Evolutionary conservation across 1,140 invertebrate species (phyloP).

Genomic region (Paralvinella palmiformis): DNA sequence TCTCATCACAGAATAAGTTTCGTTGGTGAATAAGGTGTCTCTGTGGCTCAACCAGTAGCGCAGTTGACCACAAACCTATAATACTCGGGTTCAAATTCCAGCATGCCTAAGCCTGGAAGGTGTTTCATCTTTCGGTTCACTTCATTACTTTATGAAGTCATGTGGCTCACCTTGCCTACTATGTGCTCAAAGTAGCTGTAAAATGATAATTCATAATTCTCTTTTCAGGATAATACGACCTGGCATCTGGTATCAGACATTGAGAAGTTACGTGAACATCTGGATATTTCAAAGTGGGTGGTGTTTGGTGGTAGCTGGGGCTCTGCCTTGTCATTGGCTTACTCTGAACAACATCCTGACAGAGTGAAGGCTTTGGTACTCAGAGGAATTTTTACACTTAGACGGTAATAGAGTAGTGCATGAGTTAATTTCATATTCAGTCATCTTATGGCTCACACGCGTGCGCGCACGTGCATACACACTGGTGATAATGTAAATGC

Average conservation of each 20-base stretch:
- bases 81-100: too few species aligned
- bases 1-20: too few species aligned
- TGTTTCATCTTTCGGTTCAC: too few species aligned
- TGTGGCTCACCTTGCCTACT: too few species aligned
- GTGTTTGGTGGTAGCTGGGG: conserved; percentile 50
- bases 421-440: neutral
- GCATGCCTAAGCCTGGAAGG: too few species aligned
- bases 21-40: too few species aligned
- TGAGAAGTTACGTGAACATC: conserved; percentile 40
- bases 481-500: neutral
- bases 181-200: too few species aligned
- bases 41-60: too few species aligned
- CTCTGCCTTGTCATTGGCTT: conserved; percentile 41
- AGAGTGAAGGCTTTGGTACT: conserved; percentile 43
- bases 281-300: conserved; percentile 44
- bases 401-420: conserved; percentile 24
- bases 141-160: too few species aligned
- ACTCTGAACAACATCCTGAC: conserved; percentile 43
- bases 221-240: conserved; percentile 44
- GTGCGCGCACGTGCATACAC: neutral
- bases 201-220: too few species aligned
- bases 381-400: conserved; percentile 44
- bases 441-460: neutral
- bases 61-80: too few species aligned
- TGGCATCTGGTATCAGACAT: conserved; percentile 48